These are phyloP conservation scores for Apotomis betuletana DNA, from an alignment of 2,888 invertebrate genomes.

Conservation along the genomic window DNA sequence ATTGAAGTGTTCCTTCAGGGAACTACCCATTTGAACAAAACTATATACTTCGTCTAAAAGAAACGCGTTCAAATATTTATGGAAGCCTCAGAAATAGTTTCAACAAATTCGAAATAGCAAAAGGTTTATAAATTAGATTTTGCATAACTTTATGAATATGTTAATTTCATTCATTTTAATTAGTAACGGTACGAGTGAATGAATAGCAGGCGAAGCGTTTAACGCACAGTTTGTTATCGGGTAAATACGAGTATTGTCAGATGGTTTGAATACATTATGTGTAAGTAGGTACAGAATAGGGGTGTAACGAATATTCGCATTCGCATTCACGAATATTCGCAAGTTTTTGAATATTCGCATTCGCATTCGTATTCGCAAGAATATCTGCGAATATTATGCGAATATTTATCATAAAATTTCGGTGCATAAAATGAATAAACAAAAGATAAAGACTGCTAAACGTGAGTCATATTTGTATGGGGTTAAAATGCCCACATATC, in stretches of 20 bases:
- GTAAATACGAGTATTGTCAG: slow-evolving; percentile 20
- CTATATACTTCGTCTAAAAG: not conserved
- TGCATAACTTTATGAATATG: slow-evolving; percentile 21
- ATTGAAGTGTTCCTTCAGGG: slow-evolving; percentile 20
- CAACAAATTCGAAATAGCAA: not conserved
- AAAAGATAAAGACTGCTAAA: too few relatives aligned
- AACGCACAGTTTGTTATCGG: not conserved
- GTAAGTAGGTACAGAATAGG: too few relatives aligned
- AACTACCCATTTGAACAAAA: slow-evolving; percentile 1
- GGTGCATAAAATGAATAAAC: too few relatives aligned
- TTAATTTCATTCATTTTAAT: slow-evolving; percentile 2
- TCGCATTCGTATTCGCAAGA: too few relatives aligned
- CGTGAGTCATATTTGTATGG: too few relatives aligned
- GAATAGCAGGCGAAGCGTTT: slow-evolving; percentile 8
- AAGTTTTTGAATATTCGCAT: too few relatives aligned
- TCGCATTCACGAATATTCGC: too few relatives aligned
- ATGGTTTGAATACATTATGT: slow-evolving; percentile 5
- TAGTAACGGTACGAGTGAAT: slow-evolving; percentile 2
- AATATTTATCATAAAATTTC: too few relatives aligned
- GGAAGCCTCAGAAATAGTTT: not conserved
- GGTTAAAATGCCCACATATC: too few relatives aligned
- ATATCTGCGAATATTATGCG: too few relatives aligned
- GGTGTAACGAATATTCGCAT: too few relatives aligned
- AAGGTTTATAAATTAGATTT: not conserved
- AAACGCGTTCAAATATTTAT: too few relatives aligned